Evolutionary conservation across 1,140 invertebrate genomes (phyloP).

Genomic region (Ips typographus): DNA sequence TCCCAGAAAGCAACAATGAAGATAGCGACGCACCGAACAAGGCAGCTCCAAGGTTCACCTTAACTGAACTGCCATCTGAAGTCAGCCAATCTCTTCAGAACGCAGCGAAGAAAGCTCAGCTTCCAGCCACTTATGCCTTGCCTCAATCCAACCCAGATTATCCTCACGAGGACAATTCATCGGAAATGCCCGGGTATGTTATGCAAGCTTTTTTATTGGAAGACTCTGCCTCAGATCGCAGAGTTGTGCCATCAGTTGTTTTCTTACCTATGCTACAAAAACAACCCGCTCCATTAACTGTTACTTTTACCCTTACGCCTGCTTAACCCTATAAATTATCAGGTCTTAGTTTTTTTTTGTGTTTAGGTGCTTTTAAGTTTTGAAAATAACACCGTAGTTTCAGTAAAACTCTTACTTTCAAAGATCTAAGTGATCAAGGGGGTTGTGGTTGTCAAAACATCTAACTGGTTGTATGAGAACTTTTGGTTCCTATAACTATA

Average conservation of each 20-base stretch:
- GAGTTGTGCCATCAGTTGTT: slow-evolving; percentile 83
- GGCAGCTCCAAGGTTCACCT: slow-evolving; percentile 42
- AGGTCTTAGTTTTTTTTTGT: not conserved
- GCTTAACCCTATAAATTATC: slow-evolving; percentile 59
- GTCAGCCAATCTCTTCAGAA: slow-evolving; percentile 56
- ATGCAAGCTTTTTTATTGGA: slow-evolving; percentile 88
- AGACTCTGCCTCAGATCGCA: slow-evolving; percentile 55
- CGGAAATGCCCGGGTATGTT: slow-evolving; percentile 47
- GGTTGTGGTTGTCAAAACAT: too few species aligned
- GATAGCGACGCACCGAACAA: slow-evolving; percentile 50
- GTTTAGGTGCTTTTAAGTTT: too few species aligned
- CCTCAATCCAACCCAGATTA: slow-evolving; percentile 48
- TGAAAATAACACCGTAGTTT: too few species aligned
- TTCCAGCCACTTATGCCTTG: slow-evolving; percentile 62
- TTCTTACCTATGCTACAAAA: slow-evolving; percentile 87
- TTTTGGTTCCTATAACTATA: too few species aligned
- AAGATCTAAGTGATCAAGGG: too few species aligned
- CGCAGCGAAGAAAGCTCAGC: slow-evolving; percentile 58
- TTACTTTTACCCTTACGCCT: slow-evolving; percentile 89
- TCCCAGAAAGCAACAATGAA: not conserved
- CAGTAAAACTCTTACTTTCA: too few species aligned
- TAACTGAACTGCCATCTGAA: slow-evolving; percentile 54
- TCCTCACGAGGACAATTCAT: slow-evolving; percentile 30
- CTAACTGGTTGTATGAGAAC: too few species aligned
- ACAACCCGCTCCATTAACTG: slow-evolving; percentile 76